A percentile compares a stretch with the other conserved stretches of the same genome.
Conservation (phyloP, 2,113 vertebrate species). For the Smithornis capensis region DNA sequence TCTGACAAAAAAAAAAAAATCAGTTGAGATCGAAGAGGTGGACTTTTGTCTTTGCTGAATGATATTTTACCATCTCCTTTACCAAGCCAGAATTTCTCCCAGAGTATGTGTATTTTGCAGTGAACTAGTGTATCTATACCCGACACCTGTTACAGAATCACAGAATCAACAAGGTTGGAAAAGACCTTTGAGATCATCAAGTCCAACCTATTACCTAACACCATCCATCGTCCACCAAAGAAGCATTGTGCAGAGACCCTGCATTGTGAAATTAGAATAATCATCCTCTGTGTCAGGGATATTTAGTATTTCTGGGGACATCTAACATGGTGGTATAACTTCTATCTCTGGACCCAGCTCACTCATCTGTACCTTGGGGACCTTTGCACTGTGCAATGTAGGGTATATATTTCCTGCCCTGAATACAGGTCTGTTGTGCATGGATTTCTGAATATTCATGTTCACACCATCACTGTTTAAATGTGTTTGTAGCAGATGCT, state of each 20-base stretch:
- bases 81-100: not conserved
- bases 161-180: too few relatives aligned
- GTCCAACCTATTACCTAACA: too few relatives aligned
- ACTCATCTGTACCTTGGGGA: not conserved
- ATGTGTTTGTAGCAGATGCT: not conserved
- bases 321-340: not conserved
- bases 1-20: not conserved
- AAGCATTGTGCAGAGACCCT: not conserved
- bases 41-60: not conserved
- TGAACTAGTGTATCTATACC: not conserved
- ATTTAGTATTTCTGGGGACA: not conserved
- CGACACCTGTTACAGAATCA: fast-evolving
- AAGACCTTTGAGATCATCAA: too few relatives aligned
- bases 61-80: not conserved
- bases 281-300: not conserved
- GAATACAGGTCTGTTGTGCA: not conserved
- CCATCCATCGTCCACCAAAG: too few relatives aligned
- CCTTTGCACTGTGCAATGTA: not conserved
- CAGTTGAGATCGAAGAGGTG: not conserved
- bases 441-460: not conserved
- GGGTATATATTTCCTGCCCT: not conserved
- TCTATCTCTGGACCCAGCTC: not conserved
- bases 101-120: not conserved
- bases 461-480: not conserved
- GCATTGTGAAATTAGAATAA: not conserved